These are phyloP conservation scores for Ditylenchus dipsaci DNA, from an alignment of 1,140 invertebrate species.

Conservation along the genomic window DNA sequence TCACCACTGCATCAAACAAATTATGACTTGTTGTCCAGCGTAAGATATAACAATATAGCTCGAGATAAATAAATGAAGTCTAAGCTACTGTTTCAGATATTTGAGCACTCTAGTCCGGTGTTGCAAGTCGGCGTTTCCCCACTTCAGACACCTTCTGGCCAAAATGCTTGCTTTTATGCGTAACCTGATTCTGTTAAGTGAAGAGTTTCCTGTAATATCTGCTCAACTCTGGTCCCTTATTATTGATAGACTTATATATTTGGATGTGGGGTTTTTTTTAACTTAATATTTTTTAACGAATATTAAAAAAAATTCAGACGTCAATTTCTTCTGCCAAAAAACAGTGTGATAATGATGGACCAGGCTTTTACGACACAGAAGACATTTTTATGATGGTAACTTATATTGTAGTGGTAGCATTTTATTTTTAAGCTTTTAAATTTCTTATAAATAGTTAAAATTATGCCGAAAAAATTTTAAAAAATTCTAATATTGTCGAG, in stretches of 20 bases:
- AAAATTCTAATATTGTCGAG: too few relatives aligned
- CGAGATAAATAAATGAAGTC: neutral
- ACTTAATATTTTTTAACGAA: neutral
- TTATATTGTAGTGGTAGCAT: neutral
- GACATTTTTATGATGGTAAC: constrained; percentile 8
- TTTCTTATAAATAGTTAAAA: too few relatives aligned
- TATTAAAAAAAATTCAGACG: neutral
- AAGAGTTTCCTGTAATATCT: constrained; percentile 3
- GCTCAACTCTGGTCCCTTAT: constrained; percentile 24
- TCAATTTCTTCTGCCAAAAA: neutral
- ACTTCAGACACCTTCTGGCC: constrained; percentile 17
- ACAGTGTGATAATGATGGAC: neutral
- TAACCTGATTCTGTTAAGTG: constrained; percentile 13
- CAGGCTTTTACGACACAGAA: neutral
- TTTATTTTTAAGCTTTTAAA: neutral
- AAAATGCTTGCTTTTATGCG: constrained; percentile 27
- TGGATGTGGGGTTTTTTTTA: constrained; percentile 5
- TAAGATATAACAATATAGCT: neutral
- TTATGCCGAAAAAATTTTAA: too few relatives aligned
- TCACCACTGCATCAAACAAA: constrained; percentile 3
- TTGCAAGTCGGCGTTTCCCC: constrained; percentile 12
- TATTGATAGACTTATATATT: constrained; percentile 22
- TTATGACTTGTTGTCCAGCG: neutral
- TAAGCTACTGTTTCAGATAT: constrained; percentile 5
- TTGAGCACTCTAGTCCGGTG: constrained; percentile 17